Conservation (phyloP, 1,140 invertebrate species). For the Apis mellifera region DNA sequence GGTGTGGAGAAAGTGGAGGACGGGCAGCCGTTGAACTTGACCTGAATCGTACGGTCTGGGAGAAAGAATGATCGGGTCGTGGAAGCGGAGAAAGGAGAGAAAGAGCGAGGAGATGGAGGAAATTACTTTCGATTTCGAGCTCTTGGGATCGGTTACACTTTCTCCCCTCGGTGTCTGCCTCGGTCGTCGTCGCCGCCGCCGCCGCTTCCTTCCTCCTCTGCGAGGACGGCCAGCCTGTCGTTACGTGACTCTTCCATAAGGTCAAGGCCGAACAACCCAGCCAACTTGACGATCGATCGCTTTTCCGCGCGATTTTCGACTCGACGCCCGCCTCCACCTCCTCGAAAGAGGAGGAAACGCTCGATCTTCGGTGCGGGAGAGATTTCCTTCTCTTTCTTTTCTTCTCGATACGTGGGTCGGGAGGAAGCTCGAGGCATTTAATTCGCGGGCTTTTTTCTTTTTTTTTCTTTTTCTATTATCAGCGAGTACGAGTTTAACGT, state of each 20-base stretch:
- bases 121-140: slow-evolving; percentile 71
- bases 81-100: slow-evolving; percentile 70
- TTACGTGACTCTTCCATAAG: slow-evolving; percentile 49
- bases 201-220: slow-evolving; percentile 45
- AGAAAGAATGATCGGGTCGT: slow-evolving; percentile 71
- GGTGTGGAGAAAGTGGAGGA: slow-evolving; percentile 52
- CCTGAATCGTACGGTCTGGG: slow-evolving; percentile 67
- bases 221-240: slow-evolving; percentile 20
- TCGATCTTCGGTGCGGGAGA: too few species aligned
- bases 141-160: slow-evolving; percentile 66
- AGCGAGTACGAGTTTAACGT: not conserved
- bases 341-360: not conserved
- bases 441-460: not conserved
- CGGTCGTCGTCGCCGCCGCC: slow-evolving; percentile 10
- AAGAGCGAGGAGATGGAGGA: slow-evolving; percentile 63
- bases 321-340: not conserved
- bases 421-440: not conserved
- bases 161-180: slow-evolving; percentile 49
- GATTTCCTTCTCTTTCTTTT: too few species aligned
- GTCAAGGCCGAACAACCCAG: slow-evolving; percentile 40
- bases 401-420: too few species aligned
- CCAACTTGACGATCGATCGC: slow-evolving; percentile 37
- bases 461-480: not conserved
- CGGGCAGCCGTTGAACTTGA: slow-evolving; percentile 70
- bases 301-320: slow-evolving; percentile 29